These are phyloP conservation scores for Theretra japonica DNA, from an alignment of 2,888 invertebrate genomes.

Conservation along the genomic window DNA sequence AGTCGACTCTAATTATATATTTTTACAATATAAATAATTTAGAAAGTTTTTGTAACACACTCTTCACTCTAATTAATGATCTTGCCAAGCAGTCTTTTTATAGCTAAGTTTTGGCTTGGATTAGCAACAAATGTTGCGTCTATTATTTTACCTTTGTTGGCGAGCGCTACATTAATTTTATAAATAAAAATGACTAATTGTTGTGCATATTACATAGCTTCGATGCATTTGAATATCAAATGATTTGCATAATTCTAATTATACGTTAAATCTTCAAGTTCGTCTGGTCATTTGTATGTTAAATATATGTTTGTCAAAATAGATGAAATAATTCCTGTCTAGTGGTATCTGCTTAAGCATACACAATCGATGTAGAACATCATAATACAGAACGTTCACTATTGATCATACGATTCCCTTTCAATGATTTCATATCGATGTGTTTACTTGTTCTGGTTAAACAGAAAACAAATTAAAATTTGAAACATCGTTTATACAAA, in stretches of 20 bases:
- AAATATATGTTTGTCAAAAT: not conserved
- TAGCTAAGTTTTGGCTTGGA: constrained; percentile 38
- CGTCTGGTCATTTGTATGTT: not conserved
- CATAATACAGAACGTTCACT: no score
- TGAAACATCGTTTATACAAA: not conserved
- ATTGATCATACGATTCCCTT: no score
- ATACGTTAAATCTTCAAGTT: no score
- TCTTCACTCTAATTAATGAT: not conserved
- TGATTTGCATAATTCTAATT: constrained; percentile 12
- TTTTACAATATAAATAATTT: not conserved
- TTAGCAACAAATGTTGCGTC: constrained; percentile 41
- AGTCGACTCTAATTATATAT: no score
- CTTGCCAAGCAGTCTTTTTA: not conserved
- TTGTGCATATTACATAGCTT: not conserved
- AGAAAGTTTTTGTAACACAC: not conserved
- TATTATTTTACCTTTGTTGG: constrained; percentile 46
- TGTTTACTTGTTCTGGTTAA: not conserved
- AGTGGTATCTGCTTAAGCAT: no score
- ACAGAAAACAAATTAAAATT: not conserved
- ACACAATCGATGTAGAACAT: no score
- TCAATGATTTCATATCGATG: not conserved
- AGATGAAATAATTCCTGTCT: no score
- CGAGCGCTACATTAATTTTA: constrained; percentile 40
- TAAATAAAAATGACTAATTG: constrained; percentile 32
- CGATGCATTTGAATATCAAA: not conserved